Conservation (phyloP, 2,888 invertebrate genomes). For the Plebejus argus region DNA sequence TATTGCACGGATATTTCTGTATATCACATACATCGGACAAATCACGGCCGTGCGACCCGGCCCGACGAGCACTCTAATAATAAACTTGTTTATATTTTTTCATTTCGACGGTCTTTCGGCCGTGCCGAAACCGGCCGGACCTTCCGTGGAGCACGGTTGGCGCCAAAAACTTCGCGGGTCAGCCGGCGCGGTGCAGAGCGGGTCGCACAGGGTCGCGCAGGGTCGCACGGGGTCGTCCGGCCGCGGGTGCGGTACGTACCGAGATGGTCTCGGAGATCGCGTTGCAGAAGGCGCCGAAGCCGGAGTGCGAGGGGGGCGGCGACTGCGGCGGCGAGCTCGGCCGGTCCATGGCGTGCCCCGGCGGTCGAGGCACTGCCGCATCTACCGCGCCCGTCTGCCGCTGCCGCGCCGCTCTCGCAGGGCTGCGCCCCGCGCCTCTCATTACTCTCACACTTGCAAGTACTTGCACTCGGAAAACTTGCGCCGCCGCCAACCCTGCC, state of each 20-base stretch:
- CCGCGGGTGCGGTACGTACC: slow-evolving; percentile 62
- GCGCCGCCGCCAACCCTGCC: not conserved
- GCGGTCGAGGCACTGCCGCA: slow-evolving; percentile 70
- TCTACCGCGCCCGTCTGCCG: slow-evolving; percentile 46
- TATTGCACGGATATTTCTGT: slow-evolving; percentile 77
- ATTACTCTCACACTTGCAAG: not conserved
- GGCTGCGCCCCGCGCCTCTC: slow-evolving; percentile 9
- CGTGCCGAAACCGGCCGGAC: not conserved
- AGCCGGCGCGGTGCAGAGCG: slow-evolving; percentile 44
- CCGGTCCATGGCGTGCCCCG: slow-evolving; percentile 66
- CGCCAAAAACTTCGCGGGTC: slow-evolving; percentile 59
- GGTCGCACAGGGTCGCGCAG: slow-evolving; percentile 33
- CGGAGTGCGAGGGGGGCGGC: slow-evolving; percentile 58
- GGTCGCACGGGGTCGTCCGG: slow-evolving; percentile 36
- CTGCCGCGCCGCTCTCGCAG: slow-evolving; percentile 45
- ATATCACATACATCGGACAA: slow-evolving; percentile 77
- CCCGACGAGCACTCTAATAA: slow-evolving; percentile 77
- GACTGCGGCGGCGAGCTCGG: slow-evolving; percentile 54
- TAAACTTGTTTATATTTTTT: slow-evolving; percentile 80
- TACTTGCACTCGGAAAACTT: not conserved
- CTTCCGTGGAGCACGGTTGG: slow-evolving; percentile 43
- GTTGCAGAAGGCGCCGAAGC: slow-evolving; percentile 78
- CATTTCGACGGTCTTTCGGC: slow-evolving; percentile 65
- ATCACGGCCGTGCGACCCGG: slow-evolving; percentile 79
- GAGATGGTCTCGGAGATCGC: slow-evolving; percentile 76